These are phyloP conservation scores for Plumapathes pennacea DNA, from an alignment of 92 coral and sea anemone genomes.

Conservation along the genomic window DNA sequence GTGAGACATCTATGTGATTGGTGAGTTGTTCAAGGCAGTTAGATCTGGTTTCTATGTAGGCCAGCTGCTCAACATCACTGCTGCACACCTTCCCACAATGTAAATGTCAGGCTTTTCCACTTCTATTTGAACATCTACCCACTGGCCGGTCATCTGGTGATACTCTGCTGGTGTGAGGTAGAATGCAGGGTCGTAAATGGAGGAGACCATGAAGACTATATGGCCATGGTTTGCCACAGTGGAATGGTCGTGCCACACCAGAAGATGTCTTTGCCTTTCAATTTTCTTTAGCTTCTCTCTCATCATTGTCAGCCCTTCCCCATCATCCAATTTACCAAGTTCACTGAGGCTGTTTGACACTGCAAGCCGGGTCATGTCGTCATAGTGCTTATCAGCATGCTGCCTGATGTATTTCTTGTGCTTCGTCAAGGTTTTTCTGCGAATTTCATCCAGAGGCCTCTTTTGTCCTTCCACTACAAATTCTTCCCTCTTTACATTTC, in stretches of 20 bases:
- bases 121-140: slow-evolving; percentile 19
- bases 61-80: slow-evolving; percentile 32
- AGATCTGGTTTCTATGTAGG: slow-evolving; percentile 25
- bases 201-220: slow-evolving; percentile 8
- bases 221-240: slow-evolving; percentile 22
- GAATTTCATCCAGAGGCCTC: slow-evolving; percentile 28
- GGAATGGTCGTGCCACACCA: slow-evolving; percentile 19
- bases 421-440: slow-evolving; percentile 21
- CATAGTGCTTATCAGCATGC: not conserved
- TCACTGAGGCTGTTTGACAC: slow-evolving; percentile 3
- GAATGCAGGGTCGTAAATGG: slow-evolving; percentile 31
- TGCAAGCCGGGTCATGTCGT: not conserved
- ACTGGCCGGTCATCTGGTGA: not conserved
- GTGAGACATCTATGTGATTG: slow-evolving; percentile 3
- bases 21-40: slow-evolving; percentile 25
- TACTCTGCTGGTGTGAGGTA: slow-evolving; percentile 27
- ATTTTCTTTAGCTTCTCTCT: slow-evolving; percentile 2
- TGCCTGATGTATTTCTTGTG: slow-evolving; percentile 8
- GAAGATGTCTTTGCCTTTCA: slow-evolving; percentile 18
- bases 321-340: slow-evolving; percentile 25
- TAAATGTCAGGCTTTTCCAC: slow-evolving; percentile 38
- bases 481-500: slow-evolving; percentile 7
- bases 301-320: not conserved
- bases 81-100: slow-evolving; percentile 36
- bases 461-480: slow-evolving; percentile 25